Base-by-base conservation (phyloP, 2,113 vertebrate genomes). In the Paracanthobrama guichenoti region DNA sequence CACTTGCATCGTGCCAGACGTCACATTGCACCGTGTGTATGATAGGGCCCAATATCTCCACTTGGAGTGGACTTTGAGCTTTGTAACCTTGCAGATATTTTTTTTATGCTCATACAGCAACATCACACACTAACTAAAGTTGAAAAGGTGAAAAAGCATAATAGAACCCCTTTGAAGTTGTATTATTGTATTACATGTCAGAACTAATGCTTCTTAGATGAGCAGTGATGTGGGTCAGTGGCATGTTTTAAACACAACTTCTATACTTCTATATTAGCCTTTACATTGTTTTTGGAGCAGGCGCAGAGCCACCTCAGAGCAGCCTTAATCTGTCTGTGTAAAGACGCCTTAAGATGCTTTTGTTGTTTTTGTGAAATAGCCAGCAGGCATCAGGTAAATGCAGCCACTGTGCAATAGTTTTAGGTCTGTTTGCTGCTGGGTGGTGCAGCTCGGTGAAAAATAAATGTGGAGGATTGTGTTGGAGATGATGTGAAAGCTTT, bases 401-500 rank as follows among this genome's bases (percentile, higher is more conserved):
- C 42, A 66, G 57, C 50, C 2, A 22, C 35, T 82, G 80, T 62
- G 71, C 72, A 35, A 44, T 24, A 22, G 50, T 72, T 83, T 57
- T 22, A 20, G 12, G 42, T 53, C 75, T 78, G 39, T 73, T 44
- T 26, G 66, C n/a, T 79, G 66, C 66, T 85, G 76, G 77, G 66
- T 80, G 76, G 50, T 71, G 18, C 14, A 42, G 22, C 75, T 31
- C 48, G 0, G 83, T 79, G 26, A 79, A 84, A 71, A 28, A 71
- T 71, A 79, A 18, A 71, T 83, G 59, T 75, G 46, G 60, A 42
- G 31, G 76, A 79, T 85, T 62, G 76, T 73, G 83, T 44, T 59
- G 83, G 55, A 79, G 66, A 80, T 79, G 84, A 80, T 79, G 66
- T 57, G 84, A 73, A 77, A 85, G 66, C 66, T 79, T 79, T 79